phyloP scores from a whole-genome alignment of 2,113 vertebrate species.

The Percina caprodes region DNA sequence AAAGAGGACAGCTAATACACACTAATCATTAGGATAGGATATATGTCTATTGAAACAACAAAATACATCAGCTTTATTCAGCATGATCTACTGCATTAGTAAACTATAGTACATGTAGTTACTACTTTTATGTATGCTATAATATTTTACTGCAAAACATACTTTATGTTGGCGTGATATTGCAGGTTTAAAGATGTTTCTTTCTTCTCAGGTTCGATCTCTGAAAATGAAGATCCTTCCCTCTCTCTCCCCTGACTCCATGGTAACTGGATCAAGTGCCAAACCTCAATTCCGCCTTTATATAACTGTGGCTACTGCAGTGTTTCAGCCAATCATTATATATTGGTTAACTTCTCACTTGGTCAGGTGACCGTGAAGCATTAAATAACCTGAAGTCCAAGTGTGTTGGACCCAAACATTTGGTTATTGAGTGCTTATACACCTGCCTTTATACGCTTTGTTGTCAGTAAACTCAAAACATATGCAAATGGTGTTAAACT shows the following conservation, averaged over 20 bases:
- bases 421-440: constrained; percentile 63
- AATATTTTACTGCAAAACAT: not conserved
- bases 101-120: not conserved
- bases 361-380: constrained; percentile 85
- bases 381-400: constrained; percentile 29
- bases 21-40: not conserved
- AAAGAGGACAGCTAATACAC: not conserved
- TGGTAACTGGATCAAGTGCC: constrained; percentile 82
- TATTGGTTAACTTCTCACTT: constrained; percentile 93
- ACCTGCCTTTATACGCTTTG: constrained; percentile 46
- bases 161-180: not conserved
- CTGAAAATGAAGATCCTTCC: constrained; percentile 90
- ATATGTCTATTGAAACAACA: not conserved
- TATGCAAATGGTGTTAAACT: constrained; percentile 37
- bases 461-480: constrained; percentile 44
- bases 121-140: not conserved
- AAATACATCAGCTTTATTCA: not conserved
- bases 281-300: constrained; percentile 88
- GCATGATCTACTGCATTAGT: not conserved
- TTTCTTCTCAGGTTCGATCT: constrained; percentile 86
- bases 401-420: constrained; percentile 34
- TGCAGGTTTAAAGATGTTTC: not conserved
- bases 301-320: constrained; percentile 88
- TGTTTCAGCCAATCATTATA: constrained; percentile 91
- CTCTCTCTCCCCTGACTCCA: constrained; percentile 83